These are phyloP conservation scores for Habrosyne pyritoides DNA, from an alignment of 2,888 invertebrate genomes.

Conservation along the genomic window DNA sequence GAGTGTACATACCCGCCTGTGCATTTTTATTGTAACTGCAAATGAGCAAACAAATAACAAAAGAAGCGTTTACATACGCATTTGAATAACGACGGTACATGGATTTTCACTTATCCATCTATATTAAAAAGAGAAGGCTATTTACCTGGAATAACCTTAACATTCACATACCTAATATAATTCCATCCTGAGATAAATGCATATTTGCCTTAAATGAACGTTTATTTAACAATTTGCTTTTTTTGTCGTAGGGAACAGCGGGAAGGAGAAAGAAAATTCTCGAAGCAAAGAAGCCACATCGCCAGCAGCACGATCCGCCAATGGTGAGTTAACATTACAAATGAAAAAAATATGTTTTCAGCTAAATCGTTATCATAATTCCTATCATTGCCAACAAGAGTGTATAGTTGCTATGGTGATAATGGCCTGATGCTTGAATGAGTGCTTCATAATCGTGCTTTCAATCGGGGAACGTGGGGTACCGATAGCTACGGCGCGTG, in stretches of 20 bases:
- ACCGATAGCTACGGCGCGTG: slow-evolving; percentile 33
- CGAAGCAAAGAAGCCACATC: slow-evolving; percentile 88
- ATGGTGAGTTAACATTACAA: slow-evolving; percentile 75
- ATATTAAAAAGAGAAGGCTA: too few species aligned
- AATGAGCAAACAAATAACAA: neutral
- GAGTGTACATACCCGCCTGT: neutral
- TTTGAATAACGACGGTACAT: neutral
- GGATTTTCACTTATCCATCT: neutral
- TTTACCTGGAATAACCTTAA: too few species aligned
- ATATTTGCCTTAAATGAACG: too few species aligned
- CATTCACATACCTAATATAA: too few species aligned
- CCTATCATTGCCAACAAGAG: slow-evolving; percentile 5
- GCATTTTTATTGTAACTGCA: neutral
- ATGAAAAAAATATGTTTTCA: neutral
- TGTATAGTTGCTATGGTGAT: slow-evolving; percentile 55
- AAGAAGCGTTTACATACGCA: slow-evolving; percentile 6
- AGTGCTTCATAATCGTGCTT: slow-evolving; percentile 69
- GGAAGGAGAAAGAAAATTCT: slow-evolving; percentile 86
- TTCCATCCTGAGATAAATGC: too few species aligned
- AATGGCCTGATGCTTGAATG: slow-evolving; percentile 68
- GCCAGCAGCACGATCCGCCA: slow-evolving; percentile 86
- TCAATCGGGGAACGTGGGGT: slow-evolving; percentile 35
- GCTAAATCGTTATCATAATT: neutral
- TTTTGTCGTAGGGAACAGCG: slow-evolving; percentile 87
- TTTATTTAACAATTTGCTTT: neutral